Base-by-base conservation (phyloP, 2,113 vertebrate genomes). In the Hippocampus comes region DNA sequence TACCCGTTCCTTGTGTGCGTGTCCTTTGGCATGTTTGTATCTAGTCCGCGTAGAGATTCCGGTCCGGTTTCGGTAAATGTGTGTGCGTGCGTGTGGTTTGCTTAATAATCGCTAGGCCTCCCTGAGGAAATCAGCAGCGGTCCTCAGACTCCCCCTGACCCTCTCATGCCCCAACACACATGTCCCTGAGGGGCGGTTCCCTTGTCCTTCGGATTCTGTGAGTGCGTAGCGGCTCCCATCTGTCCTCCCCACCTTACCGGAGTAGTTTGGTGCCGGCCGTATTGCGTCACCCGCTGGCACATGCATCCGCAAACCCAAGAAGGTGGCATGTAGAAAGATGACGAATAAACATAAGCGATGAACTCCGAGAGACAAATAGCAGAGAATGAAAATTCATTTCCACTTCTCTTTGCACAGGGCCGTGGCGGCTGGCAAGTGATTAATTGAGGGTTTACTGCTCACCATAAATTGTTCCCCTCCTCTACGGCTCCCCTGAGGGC, bases 111-210 rank as follows among this genome's bases (percentile, higher is more conserved):
- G 74, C 87, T 72, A 86, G 72, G 78, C 87, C 88, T 97, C 96
- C 96, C 97, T 82, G 88, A 96, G 97, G 96, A 98, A 99, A 99
- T 98, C 95, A 98, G 91, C 91, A 72, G 81, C 78, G 87, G 91
- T 95, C 87, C 91, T 92, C 84, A 90, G 92, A 93, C 88, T 86
- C 87, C 81, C 21, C 84, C 83, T 91, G 88, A 90, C 88, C 89
- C 87, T 74, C 78, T 84, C 68, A 34, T 87, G 83, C 82, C 87
- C 86, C 85, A 87, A 92, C 92, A 89, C 94, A 93, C 91, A 87
- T 0, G 15, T 11, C 88, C 87, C 80, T 68, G 75, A 91, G 90
- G 93, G 94, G 95, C 92, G 87, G 94, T 89, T 90, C 93, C 89
- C 74, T 70, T 88, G 92, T 94, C 93, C 94, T 93, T 56, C 92